Conservation (phyloP, 2,888 invertebrate genomes). For the Acanthoscelides obtectus region DNA sequence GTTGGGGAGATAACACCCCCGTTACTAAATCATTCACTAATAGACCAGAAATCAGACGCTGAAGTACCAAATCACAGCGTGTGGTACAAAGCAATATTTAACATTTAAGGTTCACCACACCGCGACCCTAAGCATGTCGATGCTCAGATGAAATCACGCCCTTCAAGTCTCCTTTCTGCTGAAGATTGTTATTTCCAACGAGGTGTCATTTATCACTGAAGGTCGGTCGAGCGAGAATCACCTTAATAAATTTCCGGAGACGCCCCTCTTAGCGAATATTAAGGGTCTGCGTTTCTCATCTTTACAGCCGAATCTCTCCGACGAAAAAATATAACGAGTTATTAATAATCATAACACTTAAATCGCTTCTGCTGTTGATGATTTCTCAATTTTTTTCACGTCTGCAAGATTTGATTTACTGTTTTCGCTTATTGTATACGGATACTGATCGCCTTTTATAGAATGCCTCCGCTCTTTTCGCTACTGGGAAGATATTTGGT, state of each 20-base stretch:
- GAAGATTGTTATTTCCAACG: not conserved
- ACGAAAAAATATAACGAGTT: not conserved
- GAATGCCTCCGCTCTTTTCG: not conserved
- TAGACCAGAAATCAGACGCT: no score
- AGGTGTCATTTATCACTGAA: not conserved
- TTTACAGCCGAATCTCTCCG: not conserved
- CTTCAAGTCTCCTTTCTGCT: not conserved
- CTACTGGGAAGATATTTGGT: not conserved
- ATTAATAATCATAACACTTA: not conserved
- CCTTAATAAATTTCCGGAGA: constrained; percentile 4
- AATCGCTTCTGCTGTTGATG: not conserved
- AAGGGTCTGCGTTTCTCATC: not conserved
- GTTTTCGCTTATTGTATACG: not conserved
- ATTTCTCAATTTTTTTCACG: not conserved
- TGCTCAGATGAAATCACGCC: not conserved
- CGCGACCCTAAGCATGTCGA: not conserved
- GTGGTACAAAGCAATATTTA: not conserved
- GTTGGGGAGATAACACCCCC: no score
- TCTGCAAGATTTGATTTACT: not conserved
- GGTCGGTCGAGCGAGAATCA: constrained; percentile 1
- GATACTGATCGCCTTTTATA: not conserved
- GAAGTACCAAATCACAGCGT: not conserved
- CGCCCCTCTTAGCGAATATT: constrained; percentile 1
- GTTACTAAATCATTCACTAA: no score
- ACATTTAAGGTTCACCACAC: not conserved